These are phyloP conservation scores for Stichopus horrens DNA, from an alignment of 53 echinoderm and acorn worm species.

Conservation along the genomic window DNA sequence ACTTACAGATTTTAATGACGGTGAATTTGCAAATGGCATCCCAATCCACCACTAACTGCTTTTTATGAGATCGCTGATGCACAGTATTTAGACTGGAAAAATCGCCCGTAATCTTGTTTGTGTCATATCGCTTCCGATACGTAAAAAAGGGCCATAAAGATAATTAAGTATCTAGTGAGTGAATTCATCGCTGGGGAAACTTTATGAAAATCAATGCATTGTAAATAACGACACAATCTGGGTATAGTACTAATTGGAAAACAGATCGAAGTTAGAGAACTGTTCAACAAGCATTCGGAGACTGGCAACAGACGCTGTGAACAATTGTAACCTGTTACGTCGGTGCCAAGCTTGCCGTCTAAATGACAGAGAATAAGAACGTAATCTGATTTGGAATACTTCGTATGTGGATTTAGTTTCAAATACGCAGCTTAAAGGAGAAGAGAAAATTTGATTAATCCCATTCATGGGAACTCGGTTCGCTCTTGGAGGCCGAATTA, in stretches of 20 bases:
- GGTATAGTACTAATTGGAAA: slow-evolving; percentile 19
- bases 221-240: slow-evolving; percentile 39
- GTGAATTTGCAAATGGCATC: neutral
- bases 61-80: neutral
- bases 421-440: slow-evolving; percentile 40
- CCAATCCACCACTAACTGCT: neutral
- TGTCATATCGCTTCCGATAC: slow-evolving; percentile 30
- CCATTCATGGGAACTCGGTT: slow-evolving; percentile 26
- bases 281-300: slow-evolving; percentile 34
- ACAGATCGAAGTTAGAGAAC: slow-evolving; percentile 27
- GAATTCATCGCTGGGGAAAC: slow-evolving; percentile 22
- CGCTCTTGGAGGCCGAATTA: slow-evolving; percentile 40
- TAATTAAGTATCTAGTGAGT: slow-evolving; percentile 42
- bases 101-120: slow-evolving; percentile 41
- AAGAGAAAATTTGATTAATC: slow-evolving; percentile 40
- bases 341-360: slow-evolving; percentile 17
- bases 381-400: slow-evolving; percentile 36
- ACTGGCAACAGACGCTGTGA: neutral
- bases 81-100: slow-evolving; percentile 21
- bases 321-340: slow-evolving; percentile 45
- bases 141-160: slow-evolving; percentile 26
- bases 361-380: slow-evolving; percentile 34
- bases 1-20: neutral
- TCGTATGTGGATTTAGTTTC: slow-evolving; percentile 44
- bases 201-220: slow-evolving; percentile 43